Percentiles rank a stretch among this genome's conserved stretches.
These are phyloP conservation scores for Andrena dorsata DNA, from an alignment of 2,888 invertebrate genomes.

Conservation along the genomic window DNA sequence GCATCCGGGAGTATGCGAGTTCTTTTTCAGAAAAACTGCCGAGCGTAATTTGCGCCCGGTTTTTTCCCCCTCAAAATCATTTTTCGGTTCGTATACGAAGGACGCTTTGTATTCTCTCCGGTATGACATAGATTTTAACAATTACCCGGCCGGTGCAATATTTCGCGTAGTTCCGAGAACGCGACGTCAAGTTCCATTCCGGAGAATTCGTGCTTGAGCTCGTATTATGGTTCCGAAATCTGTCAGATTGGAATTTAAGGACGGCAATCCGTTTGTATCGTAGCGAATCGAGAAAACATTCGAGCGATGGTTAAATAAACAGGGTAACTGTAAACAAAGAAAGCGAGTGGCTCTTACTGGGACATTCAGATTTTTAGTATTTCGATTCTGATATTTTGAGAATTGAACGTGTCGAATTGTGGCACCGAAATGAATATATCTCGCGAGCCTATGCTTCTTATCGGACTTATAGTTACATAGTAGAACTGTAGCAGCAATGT, in stretches of 20 bases:
- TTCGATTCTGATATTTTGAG: too few species aligned
- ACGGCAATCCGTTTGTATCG: constrained; percentile 11
- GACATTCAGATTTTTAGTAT: too few species aligned
- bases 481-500: not conserved
- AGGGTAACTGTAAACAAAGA: not conserved
- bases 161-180: constrained; percentile 50
- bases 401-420: too few species aligned
- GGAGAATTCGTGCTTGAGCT: constrained; percentile 5
- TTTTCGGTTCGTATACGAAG: constrained; percentile 50
- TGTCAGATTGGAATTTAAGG: constrained; percentile 25
- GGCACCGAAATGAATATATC: too few species aligned
- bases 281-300: not conserved
- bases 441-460: too few species aligned
- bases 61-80: constrained; percentile 48
- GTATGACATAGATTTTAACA: constrained; percentile 63
- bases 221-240: constrained; percentile 33
- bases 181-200: constrained; percentile 31
- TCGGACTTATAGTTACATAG: not conserved
- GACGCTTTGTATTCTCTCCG: constrained; percentile 47
- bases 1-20: constrained; percentile 36
- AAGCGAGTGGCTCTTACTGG: not conserved
- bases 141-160: constrained; percentile 46
- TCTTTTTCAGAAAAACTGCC: constrained; percentile 58
- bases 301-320: not conserved
- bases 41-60: constrained; percentile 58